phyloP scores from a whole-genome alignment of 2,797 vertebrate species.

The Falco rusticolus region DNA sequence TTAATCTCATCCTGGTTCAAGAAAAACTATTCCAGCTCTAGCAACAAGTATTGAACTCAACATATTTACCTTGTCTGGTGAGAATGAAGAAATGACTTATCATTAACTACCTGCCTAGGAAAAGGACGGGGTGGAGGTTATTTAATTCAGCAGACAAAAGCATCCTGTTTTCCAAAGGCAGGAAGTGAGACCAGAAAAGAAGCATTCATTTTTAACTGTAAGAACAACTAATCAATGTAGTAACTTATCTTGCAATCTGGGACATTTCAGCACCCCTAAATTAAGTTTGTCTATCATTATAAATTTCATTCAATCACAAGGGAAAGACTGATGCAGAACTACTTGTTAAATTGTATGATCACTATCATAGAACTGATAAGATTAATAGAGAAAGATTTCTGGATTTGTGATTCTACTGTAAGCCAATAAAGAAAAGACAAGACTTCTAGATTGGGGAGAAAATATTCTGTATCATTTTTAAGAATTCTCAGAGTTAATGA shows the following conservation, averaged over 20 bases:
- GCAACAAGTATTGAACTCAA: not conserved
- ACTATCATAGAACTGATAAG: accelerated
- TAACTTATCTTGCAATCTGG: not conserved
- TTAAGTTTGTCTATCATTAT: not conserved
- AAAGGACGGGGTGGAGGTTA: not conserved
- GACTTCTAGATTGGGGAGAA: not conserved
- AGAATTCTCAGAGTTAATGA: not conserved
- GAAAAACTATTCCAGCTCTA: not conserved
- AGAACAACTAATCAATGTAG: not conserved
- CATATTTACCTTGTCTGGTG: not conserved
- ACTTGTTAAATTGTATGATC: not conserved
- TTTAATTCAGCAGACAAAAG: not conserved
- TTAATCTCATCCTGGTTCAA: not conserved
- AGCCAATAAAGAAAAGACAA: not conserved
- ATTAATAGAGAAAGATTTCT: not conserved
- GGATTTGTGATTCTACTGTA: not conserved
- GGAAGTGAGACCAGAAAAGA: not conserved
- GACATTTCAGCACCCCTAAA: not conserved
- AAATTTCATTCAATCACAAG: not conserved
- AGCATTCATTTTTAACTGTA: not conserved
- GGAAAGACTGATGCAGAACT: not conserved
- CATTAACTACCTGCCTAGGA: not conserved
- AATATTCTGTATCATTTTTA: not conserved
- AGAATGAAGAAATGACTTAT: not conserved
- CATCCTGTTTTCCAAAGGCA: not conserved